Percentiles rank a stretch among this genome's conserved stretches.
Evolutionary conservation across 2,888 invertebrate genomes (phyloP).

Genomic region (Cosmopolites sordidus): DNA sequence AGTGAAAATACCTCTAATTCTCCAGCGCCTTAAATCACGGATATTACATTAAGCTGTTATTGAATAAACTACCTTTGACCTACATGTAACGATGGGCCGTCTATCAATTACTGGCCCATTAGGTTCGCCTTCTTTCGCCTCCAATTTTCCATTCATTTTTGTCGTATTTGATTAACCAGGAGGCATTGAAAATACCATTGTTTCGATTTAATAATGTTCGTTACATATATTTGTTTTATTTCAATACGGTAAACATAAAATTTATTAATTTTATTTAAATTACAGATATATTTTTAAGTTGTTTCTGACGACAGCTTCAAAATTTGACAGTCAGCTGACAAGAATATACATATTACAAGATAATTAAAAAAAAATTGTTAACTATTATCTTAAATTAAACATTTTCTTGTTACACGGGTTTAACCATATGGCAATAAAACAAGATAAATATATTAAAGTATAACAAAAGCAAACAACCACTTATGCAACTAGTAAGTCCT

Average conservation of each 20-base stretch:
- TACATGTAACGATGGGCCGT: constrained; percentile 72
- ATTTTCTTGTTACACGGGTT: too few relatives aligned
- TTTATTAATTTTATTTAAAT: constrained; percentile 5
- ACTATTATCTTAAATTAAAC: too few relatives aligned
- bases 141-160: constrained; percentile 54
- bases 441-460: too few relatives aligned
- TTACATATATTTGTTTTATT: background rate
- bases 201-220: constrained; percentile 10
- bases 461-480: too few relatives aligned
- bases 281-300: background rate
- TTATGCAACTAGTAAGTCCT: too few relatives aligned
- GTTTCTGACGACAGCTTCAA: background rate
- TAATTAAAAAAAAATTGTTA: background rate
- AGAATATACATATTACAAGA: background rate
- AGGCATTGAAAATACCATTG: constrained; percentile 39
- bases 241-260: constrained; percentile 8
- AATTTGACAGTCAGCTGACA: constrained; percentile 10
- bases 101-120: constrained; percentile 47
- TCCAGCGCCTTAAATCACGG: constrained; percentile 58
- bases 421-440: too few relatives aligned
- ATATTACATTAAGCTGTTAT: background rate
- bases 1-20: constrained; percentile 79
- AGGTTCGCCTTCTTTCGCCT: constrained; percentile 8
- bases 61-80: constrained; percentile 38
- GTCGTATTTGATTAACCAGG: constrained; percentile 37